Base-by-base conservation (phyloP, 1,140 invertebrate species). In the Adelges cooleyi region DNA sequence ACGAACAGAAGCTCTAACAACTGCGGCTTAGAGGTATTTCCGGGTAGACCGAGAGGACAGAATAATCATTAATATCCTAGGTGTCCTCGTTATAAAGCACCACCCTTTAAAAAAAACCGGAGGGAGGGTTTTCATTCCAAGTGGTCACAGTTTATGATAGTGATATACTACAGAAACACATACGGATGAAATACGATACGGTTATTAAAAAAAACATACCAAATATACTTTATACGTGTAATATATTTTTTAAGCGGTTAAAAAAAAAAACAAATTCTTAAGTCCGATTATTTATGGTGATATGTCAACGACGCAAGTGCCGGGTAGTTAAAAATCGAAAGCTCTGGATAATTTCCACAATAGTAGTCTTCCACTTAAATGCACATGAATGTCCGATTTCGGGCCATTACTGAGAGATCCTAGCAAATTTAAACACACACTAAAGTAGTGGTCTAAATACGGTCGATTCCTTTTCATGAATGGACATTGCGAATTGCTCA, bases 271-370 rank as follows among this genome's bases (percentile, higher is more conserved):
- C 18, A 56, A 56, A 22, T 6, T 54, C 22, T n/a, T 22, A 40
- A 6, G 20, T 20, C 3, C 52, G 20, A 54, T 54, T 29, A 54
- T 54, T 65, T 40, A 40, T 52, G 46, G n/a, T 22, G 29, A 40
- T 46, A 48, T 40, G 25, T 15, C 29, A 40, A 40, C 50, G 38
- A 36, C 38, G 46, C 50, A 48, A 48, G 33, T 50, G 46, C 23
- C 46, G 36, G 36, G 27, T 20, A 23, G 48, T 66, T 44, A 66
- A 54, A 66, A 54, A 40, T 18, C 33, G 0, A 15, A 54, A 54
- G 18, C 40, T 22, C 40, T 15, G 52, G 29, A 38, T 54, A 38
- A 54, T 54, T 54, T 22, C 33, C 52, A 22, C 22, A 5, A 15
- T 20, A 22, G 11, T 20, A 20, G 20, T 20, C 29, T 36, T 53